phyloP scores from a whole-genome alignment of 2,113 vertebrate genomes.

The Saguinus midas region DNA sequence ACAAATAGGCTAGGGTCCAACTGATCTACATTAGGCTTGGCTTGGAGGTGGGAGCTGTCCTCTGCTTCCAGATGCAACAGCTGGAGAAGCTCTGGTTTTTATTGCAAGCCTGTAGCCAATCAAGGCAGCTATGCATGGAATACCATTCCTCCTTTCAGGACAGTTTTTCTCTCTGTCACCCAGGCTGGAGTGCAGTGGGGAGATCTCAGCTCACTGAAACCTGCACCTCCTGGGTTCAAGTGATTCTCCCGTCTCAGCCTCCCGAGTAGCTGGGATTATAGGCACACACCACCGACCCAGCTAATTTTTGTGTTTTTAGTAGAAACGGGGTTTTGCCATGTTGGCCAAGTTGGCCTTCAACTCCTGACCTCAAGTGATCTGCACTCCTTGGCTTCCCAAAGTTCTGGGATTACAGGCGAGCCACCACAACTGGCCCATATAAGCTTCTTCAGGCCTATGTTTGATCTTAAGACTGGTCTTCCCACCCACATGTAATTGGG shows the following conservation, averaged over 20 bases:
- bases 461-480: neutral
- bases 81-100: neutral
- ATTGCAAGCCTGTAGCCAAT: neutral
- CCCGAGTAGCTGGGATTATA: no score
- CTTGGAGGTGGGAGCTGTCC: neutral
- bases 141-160: neutral
- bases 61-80: neutral
- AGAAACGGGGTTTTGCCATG: no score
- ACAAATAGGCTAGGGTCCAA: neutral
- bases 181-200: no score
- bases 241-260: no score
- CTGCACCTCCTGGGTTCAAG: no score
- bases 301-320: no score
- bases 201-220: no score
- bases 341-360: no score
- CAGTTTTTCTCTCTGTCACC: neutral
- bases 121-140: neutral
- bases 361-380: no score
- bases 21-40: neutral
- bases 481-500: neutral
- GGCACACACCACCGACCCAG: no score
- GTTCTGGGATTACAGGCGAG: no score
- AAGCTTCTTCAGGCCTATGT: neutral
- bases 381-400: accelerated
- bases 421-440: no score